Evolutionary conservation across 2,888 invertebrate genomes (phyloP), one percentile per base, ranked within the genome.

Genomic region (Drosophila anceps): DNA sequence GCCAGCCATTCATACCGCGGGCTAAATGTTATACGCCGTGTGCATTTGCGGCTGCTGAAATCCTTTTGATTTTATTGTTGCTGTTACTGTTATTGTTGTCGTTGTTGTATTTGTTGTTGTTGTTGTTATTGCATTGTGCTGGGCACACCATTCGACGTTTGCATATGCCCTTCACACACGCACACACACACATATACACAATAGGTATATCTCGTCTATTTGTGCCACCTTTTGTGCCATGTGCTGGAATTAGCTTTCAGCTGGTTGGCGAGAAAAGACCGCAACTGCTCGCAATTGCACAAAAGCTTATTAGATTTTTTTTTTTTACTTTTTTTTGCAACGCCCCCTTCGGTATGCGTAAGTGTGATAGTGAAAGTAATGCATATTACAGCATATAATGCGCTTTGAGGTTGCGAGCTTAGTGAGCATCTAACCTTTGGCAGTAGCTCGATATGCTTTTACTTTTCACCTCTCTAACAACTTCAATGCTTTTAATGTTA

Each of bases 191-290:
- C 53, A 46, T 64, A 43, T 50, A 46, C 39, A 55, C 55, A 27
- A 48, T 35, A 0, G 24, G 33, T 24, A 43, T 73, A 51, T 61
- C 62, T 59, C 77, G 72, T 72, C 79, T 72, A 71, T 71, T 77
- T 71, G 73, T 75, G 59, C 78, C 71, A 87, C 88, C 84, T 81
- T 81, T 87, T 84, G 82, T 82, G 79, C 69, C 84, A 81, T 81
- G 84, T 88, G 86, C 85, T 83, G 77, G 88, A 85, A 85, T 85
- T 85, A 88, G 88, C 85, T 88, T 83, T 83, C 74, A 79, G 71
- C 63, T 79, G 70, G 73, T 69, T 73, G 73, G 77, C 66, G 60
- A 77, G 57, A 61, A 73, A 74, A 71, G 48, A 48, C 58, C 61
- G 57, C 55, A n/a, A 46, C 62, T 77, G 84, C 73, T 84, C 69